These are phyloP conservation scores for Syngnathus acus DNA, from an alignment of 2,797 vertebrate species.

Conservation along the genomic window DNA sequence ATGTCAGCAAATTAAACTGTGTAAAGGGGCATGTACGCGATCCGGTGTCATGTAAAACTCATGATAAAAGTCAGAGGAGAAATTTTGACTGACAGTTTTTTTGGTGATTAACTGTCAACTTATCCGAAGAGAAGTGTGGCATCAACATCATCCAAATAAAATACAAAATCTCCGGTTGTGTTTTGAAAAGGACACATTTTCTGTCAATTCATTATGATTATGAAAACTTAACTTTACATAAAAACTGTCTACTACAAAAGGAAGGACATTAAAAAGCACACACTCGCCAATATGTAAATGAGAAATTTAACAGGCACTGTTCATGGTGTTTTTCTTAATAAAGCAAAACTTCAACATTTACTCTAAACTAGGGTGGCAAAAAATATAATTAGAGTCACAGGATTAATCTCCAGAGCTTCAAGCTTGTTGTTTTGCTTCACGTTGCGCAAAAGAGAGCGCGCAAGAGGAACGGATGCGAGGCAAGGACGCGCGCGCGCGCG, in stretches of 20 bases:
- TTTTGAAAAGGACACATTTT: background rate
- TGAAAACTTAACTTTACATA: no score
- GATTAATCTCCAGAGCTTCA: constrained; percentile 11
- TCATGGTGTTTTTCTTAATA: no score
- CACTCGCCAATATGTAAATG: background rate
- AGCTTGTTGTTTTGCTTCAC: constrained; percentile 1
- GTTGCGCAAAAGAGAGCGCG: constrained; percentile 25
- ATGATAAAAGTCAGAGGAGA: background rate
- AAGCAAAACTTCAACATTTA: no score
- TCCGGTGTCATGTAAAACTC: background rate
- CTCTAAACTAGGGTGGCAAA: no score
- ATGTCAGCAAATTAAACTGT: background rate
- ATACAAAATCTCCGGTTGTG: background rate
- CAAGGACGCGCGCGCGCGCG: background rate
- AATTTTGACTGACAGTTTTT: background rate
- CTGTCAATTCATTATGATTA: background rate
- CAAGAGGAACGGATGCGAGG: background rate
- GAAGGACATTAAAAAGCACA: background rate
- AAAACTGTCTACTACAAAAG: background rate
- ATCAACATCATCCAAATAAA: background rate
- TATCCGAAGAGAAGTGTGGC: background rate
- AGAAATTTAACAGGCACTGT: background rate
- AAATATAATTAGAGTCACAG: no score
- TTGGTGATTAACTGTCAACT: background rate
- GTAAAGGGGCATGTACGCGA: background rate